Base-by-base conservation (phyloP, 2,888 invertebrate genomes). In the Caenorhabditis sp. region DNA sequence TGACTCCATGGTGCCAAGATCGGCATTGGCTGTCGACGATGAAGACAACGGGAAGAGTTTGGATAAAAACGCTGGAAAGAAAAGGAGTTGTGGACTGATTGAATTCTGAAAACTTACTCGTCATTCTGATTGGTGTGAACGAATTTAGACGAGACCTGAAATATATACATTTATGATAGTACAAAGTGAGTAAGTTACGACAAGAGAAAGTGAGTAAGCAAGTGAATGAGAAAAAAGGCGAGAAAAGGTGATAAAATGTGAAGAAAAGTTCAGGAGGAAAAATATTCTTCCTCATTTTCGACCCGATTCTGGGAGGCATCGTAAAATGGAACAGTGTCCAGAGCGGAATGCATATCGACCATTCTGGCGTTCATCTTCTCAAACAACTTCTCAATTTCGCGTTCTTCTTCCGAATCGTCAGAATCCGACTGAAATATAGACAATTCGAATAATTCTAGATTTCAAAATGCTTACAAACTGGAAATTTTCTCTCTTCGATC, bases 311-410 rank as follows among this genome's bases (percentile, higher is more conserved):
- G 69, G 15, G 61, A 60, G 50, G 72, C 80, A 50, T 81, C 81
- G 47, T 81, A 81, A 65, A 82, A 84, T 22, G 78, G 74, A 18
- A 79, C 82, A 26, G 68, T 72, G 24, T 82, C 82, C 2, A 82
- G 53, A 11, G 65, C 68, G 9, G 68, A 60, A 24, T 82, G 82
- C 82, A 82, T 82, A 37, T 82, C 35, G 13, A 68, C 32, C 78
- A 82, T 79, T 40, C 72, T 53, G 0, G 56, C 24, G 53, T 74
- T 78, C 78, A 82, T 78, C 32, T 72, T 35, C 28, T 82, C 78
- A 22, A 82, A 82, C 24, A 82, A 28, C 24, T 65, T 56, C 15
- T 82, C 78, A 20, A 82, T 64, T 2, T 24, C 24, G 20, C 47
- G 18, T n/a, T 71, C 69, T 58, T 79, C 74, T 32, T 78, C 67